Conservation (phyloP, 2,888 invertebrate species). For the Incurvaria masculella region DNA sequence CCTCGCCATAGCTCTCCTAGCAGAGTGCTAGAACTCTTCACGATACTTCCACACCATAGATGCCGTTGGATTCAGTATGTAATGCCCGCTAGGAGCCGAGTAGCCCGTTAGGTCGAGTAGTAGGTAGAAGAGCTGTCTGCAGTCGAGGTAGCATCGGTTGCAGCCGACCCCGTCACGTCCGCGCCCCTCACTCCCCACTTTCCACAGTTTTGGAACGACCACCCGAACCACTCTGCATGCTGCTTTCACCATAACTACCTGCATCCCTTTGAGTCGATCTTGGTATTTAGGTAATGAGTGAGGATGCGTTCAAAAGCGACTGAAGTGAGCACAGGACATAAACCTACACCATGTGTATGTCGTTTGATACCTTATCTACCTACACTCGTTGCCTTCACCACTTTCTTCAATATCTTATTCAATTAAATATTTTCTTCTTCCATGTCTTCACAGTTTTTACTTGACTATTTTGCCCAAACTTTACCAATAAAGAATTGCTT, state of each 20-base stretch:
- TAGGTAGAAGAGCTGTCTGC: neutral
- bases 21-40: neutral
- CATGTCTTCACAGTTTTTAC: neutral
- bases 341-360: too few species aligned
- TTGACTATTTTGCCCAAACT: too few species aligned
- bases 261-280: neutral
- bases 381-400: neutral
- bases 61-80: neutral
- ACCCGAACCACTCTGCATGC: neutral
- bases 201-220: neutral
- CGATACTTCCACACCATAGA: neutral
- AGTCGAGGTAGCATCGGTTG: too few species aligned
- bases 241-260: neutral
- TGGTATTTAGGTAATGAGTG: too few species aligned
- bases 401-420: neutral
- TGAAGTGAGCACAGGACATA: too few species aligned
- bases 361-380: too few species aligned
- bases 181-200: neutral
- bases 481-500: too few species aligned
- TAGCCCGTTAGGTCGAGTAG: neutral
- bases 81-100: neutral
- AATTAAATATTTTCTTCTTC: neutral
- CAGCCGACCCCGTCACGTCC: neutral
- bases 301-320: too few species aligned
- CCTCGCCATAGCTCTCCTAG: neutral